Base-by-base conservation (phyloP, 2,113 vertebrate species). In the Phainopepla nitens region DNA sequence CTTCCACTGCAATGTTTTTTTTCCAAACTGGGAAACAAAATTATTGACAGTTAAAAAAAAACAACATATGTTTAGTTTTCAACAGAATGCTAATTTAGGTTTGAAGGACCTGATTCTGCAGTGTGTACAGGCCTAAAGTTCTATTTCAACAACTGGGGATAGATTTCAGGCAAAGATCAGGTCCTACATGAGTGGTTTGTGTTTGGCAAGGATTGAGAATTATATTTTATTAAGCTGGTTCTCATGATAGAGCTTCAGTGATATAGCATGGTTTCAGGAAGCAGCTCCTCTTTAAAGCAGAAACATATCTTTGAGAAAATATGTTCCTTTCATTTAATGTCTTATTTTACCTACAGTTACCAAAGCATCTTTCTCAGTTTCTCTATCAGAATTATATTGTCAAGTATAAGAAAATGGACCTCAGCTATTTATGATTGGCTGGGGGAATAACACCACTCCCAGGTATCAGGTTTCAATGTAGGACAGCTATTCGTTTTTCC, bases 11-110 rank as follows among this genome's bases (percentile, higher is more conserved):
- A 95, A 98, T 97, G 64, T 98, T 92, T 99, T 72, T 97, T 97
- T 51, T 70, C 98, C 98, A 99, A 97, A 94, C 98, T 98, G 96
- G 99, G 98, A 98, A 99, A 99, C 98, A 98, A 96, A 96, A 97
- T 57, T 85, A 96, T 93, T 97, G 92, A 96, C 82, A 87, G 35
- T 94, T 56, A 92, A 94, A 77, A 96, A 77, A 77, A 64, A 83
- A 4, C 35, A 53, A 76, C 70, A 69, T 73, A 90, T 71, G 65
- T 53, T 97, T 89, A 65, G 15, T 95, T 97, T 71, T 89, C 72
- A 95, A 94, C 54, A 89, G 79, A 90, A 91, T 92, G 39, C 54
- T 92, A 64, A 83, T 92, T 81, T 78, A 87, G 36, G 23, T 90
- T 78, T 93, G 60, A 91, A 90, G 75, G 66, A 87, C 45, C 57